Percentiles rank a stretch among this genome's conserved stretches.
phyloP scores from a whole-genome alignment of 2,113 vertebrate species.

The Dolichotis patagonum region DNA sequence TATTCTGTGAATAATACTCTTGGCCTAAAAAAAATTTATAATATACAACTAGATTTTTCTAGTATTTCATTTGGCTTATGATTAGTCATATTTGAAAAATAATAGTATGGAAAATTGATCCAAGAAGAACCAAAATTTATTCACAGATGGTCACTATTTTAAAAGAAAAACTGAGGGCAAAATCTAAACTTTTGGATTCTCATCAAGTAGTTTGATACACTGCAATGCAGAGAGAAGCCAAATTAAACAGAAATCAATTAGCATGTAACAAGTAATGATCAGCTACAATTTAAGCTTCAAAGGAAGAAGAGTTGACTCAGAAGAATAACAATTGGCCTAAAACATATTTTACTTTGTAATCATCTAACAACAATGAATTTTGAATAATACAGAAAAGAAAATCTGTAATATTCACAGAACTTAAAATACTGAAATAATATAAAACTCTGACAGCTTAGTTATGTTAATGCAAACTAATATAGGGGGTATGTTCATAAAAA shows the following conservation, averaged over 20 bases:
- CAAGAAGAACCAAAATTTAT: not conserved
- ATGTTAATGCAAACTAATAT: not conserved
- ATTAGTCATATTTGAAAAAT: not conserved
- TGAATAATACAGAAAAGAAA: not conserved
- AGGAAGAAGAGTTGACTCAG: constrained; percentile 33
- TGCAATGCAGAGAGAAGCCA: constrained; percentile 45
- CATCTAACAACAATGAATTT: constrained; percentile 64
- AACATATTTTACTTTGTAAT: constrained; percentile 70
- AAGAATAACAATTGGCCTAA: constrained; percentile 63
- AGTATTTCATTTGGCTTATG: not conserved
- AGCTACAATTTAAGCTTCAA: constrained; percentile 62
- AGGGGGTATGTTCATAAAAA: not conserved
- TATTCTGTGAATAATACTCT: not conserved
- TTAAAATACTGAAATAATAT: constrained; percentile 28
- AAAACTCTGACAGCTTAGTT: not conserved
- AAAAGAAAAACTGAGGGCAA: not conserved
- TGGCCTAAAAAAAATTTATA: not conserved
- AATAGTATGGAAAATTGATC: not conserved
- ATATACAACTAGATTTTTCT: not conserved
- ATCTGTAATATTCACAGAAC: not conserved
- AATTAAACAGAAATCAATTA: constrained; percentile 73
- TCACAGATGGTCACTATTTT: not conserved
- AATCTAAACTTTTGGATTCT: constrained; percentile 13
- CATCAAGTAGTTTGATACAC: constrained; percentile 45
- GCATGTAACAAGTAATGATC: constrained; percentile 66